Conservation (phyloP, 2,888 invertebrate species). For the Pilophorus perplexus region DNA sequence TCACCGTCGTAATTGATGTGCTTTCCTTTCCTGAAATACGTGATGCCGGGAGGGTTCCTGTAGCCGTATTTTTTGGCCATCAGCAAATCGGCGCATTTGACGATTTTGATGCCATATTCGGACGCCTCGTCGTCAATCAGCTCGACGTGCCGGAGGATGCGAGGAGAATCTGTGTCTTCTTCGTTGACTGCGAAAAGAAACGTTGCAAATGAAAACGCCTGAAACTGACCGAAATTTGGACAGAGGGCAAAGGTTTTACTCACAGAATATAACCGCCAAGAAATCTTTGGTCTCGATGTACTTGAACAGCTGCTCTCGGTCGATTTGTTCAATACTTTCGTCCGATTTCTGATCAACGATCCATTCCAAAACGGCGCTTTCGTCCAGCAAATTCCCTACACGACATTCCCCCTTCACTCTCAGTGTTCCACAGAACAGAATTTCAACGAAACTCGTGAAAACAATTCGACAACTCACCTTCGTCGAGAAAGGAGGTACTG, state of each 20-base stretch:
- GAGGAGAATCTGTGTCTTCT: conserved; percentile 75
- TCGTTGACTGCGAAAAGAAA: conserved; percentile 63
- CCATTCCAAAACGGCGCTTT: conserved; percentile 83
- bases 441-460: no score
- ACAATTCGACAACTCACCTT: no score
- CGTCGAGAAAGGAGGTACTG: conserved; percentile 23
- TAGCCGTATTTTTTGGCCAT: conserved; percentile 94
- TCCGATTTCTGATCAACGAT: conserved; percentile 88
- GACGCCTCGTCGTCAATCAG: conserved; percentile 87
- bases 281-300: conserved; percentile 88
- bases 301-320: conserved; percentile 74
- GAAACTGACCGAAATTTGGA: neutral
- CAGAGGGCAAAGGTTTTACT: conserved; percentile 55
- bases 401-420: neutral
- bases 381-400: conserved; percentile 70
- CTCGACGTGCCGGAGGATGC: conserved; percentile 80
- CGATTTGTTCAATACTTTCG: conserved; percentile 85
- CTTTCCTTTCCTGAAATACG: conserved; percentile 84
- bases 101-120: conserved; percentile 87
- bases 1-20: conserved; percentile 80
- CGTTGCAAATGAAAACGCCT: neutral
- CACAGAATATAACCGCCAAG: conserved; percentile 88
- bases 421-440: no score
- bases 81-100: conserved; percentile 79
- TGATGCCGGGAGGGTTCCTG: conserved; percentile 84